Evolutionary conservation across 2,888 invertebrate species (phyloP).

Genomic region (Oligia strigilis): DNA sequence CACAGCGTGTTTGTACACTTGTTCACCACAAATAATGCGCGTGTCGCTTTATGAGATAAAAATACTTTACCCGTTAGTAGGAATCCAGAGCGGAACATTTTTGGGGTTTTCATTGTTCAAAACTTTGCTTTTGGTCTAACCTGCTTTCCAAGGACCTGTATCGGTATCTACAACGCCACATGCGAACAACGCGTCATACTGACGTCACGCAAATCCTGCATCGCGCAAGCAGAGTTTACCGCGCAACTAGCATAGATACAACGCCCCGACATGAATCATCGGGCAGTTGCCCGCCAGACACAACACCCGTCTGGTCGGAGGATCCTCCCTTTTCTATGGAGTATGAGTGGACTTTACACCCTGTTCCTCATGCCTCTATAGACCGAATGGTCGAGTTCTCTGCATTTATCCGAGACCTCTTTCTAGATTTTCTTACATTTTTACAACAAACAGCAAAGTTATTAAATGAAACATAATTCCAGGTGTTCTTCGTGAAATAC

Average conservation of each 20-base stretch:
- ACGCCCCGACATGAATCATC: no score
- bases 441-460: not conserved
- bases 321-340: no score
- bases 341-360: no score
- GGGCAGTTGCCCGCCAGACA: no score
- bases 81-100: not conserved
- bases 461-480: conserved; percentile 42
- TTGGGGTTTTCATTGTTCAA: not conserved
- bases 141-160: not conserved
- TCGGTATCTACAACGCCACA: no score
- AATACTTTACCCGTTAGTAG: not conserved
- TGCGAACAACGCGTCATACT: no score
- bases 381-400: not conserved
- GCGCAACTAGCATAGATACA: no score
- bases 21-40: not conserved
- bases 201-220: no score
- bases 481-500: conserved; percentile 99
- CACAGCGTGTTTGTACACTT: not conserved
- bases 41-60: not conserved
- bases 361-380: no score
- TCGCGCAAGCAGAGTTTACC: no score
- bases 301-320: no score
- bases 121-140: not conserved
- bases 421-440: not conserved
- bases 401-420: not conserved